phyloP scores from a whole-genome alignment of 1,140 invertebrate species.

The Samia ricini region DNA sequence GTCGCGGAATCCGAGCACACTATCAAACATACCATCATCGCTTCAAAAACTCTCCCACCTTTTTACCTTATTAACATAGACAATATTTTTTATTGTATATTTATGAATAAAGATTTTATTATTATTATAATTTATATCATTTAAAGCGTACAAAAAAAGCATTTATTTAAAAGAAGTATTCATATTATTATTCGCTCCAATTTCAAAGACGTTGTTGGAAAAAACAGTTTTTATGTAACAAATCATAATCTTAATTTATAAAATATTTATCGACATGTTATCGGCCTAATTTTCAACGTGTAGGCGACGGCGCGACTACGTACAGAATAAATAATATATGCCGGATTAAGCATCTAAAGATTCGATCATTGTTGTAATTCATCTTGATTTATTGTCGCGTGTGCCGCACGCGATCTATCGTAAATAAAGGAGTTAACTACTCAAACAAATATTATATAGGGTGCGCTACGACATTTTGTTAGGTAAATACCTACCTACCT shows the following conservation, averaged over 20 bases:
- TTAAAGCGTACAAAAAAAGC: too few species aligned
- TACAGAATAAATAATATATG: conserved; percentile 54
- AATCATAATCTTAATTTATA: conserved; percentile 4
- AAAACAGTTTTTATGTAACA: not conserved
- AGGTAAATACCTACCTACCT: too few species aligned
- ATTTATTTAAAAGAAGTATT: not conserved
- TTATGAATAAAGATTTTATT: too few species aligned
- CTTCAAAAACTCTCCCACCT: too few species aligned
- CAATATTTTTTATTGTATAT: too few species aligned
- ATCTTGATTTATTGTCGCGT: conserved; percentile 62
- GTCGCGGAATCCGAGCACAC: too few species aligned
- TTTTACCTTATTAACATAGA: too few species aligned
- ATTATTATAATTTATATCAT: too few species aligned
- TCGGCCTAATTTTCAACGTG: conserved; percentile 41
- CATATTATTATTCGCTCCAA: not conserved
- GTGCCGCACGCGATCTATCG: conserved; percentile 42
- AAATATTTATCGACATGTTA: conserved; percentile 3
- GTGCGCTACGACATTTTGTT: conserved; percentile 7
- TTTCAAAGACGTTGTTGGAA: not conserved
- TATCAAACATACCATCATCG: too few species aligned
- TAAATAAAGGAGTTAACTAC: conserved; percentile 44
- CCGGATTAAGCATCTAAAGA: conserved; percentile 53
- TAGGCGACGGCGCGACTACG: conserved; percentile 42
- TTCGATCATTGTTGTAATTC: conserved; percentile 64
- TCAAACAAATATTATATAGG: conserved; percentile 12